Percentiles rank a stretch among this genome's conserved stretches.
phyloP scores from a whole-genome alignment of 2,113 vertebrate species.

The Isurus oxyrinchus region DNA sequence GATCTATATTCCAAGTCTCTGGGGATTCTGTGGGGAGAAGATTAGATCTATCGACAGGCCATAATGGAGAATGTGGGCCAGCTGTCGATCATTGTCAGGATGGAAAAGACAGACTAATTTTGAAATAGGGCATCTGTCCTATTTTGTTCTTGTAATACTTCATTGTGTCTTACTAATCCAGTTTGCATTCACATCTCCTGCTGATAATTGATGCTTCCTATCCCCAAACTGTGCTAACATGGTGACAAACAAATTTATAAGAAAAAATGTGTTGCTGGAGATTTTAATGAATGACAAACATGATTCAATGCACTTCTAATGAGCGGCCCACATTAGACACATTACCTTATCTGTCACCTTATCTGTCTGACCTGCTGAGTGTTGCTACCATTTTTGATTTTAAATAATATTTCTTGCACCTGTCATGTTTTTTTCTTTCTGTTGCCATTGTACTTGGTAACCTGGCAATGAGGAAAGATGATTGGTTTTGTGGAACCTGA shows the following conservation, averaged over 20 bases:
- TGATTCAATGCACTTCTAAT: neutral
- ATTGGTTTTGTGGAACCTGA: neutral
- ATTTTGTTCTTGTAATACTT: neutral
- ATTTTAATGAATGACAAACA: neutral
- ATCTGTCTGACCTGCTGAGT: neutral
- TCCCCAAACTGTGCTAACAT: neutral
- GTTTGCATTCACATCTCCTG: neutral
- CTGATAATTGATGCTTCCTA: neutral
- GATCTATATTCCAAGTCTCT: conserved; percentile 29
- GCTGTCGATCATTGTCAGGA: conserved; percentile 26
- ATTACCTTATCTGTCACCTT: neutral
- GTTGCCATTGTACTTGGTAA: neutral
- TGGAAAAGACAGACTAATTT: conserved; percentile 9
- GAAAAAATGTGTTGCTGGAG: neutral
- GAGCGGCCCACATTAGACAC: neutral
- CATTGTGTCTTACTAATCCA: neutral
- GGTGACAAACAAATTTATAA: neutral
- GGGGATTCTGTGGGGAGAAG: conserved; percentile 21
- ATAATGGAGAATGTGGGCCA: conserved; percentile 28
- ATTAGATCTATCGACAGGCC: conserved; percentile 35
- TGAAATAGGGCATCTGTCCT: conserved; percentile 35
- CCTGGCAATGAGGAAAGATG: neutral
- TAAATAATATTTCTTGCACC: neutral
- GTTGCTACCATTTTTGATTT: neutral
- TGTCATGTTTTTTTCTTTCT: neutral